phyloP scores from a whole-genome alignment of 2,113 vertebrate genomes.

The Felis chaus region DNA sequence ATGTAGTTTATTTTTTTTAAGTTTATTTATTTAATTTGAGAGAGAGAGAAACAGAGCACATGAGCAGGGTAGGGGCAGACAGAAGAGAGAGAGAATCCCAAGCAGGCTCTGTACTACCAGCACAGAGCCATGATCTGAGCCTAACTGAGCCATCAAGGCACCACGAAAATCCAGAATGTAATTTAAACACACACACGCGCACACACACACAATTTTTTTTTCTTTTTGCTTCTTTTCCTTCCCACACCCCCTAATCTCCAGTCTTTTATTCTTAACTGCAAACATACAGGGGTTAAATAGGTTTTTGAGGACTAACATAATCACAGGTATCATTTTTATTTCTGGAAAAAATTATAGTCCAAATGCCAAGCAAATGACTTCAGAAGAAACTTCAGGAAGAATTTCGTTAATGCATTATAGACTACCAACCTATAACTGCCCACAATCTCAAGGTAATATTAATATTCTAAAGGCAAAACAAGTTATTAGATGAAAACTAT shows the following conservation, averaged over 20 bases:
- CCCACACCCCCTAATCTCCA: not conserved
- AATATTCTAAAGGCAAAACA: not conserved
- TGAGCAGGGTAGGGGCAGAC: no score
- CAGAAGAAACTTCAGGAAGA: constrained; percentile 15
- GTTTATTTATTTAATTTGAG: no score
- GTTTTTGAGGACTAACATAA: not conserved
- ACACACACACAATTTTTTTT: not conserved
- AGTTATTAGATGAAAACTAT: not conserved
- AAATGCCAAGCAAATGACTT: not conserved
- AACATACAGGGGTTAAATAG: not conserved
- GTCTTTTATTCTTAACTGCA: not conserved
- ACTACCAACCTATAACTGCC: not conserved
- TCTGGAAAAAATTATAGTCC: not conserved
- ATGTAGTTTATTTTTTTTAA: not conserved
- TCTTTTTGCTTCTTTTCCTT: not conserved
- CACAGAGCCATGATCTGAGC: no score
- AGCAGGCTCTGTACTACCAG: no score
- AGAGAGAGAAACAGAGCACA: no score
- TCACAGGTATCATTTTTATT: not conserved
- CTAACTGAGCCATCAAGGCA: no score
- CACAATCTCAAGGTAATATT: not conserved
- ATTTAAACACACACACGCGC: not conserved
- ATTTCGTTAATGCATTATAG: not conserved
- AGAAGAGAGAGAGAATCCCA: no score
- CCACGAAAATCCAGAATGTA: not conserved